These are phyloP conservation scores for Zoanthus gigantus DNA, from an alignment of 92 coral and sea anemone genomes.

Conservation along the genomic window DNA sequence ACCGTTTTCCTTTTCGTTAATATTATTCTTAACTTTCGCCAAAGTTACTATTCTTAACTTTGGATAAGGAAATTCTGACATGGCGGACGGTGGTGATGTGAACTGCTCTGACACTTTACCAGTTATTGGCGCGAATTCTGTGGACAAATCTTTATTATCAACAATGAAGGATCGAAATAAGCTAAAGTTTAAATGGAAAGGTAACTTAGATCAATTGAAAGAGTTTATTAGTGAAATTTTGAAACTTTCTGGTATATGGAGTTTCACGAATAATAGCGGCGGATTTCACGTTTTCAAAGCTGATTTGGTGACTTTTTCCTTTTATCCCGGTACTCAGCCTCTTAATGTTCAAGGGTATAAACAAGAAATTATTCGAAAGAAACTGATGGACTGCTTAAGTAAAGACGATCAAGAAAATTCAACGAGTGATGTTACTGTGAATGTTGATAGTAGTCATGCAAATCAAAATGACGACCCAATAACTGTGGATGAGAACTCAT, in stretches of 20 bases:
- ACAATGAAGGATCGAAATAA: conserved; percentile 22
- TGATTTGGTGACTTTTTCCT: conserved; percentile 21
- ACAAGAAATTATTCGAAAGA: conserved; percentile 35
- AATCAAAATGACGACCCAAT: no score
- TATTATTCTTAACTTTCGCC: no score
- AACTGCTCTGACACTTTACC: neutral
- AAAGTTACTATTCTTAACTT: no score
- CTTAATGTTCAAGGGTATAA: conserved; percentile 37
- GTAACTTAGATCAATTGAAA: conserved; percentile 34
- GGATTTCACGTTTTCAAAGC: conserved; percentile 39
- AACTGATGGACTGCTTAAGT: neutral
- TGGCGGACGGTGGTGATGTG: conserved; percentile 16
- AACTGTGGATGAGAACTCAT: no score
- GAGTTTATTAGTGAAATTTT: conserved; percentile 11
- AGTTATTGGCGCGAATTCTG: neutral
- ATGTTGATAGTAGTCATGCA: no score
- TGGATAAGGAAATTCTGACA: neutral
- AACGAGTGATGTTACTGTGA: conserved; percentile 1
- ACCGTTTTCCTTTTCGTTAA: no score
- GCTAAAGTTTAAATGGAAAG: conserved; percentile 28
- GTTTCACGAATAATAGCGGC: conserved; percentile 22
- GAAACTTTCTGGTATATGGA: conserved; percentile 30
- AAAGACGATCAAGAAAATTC: conserved; percentile 24
- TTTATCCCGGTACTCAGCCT: conserved; percentile 41
- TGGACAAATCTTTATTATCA: neutral